Base-by-base conservation (phyloP, 2,113 vertebrate genomes). In the Leucopsar rothschildi region DNA sequence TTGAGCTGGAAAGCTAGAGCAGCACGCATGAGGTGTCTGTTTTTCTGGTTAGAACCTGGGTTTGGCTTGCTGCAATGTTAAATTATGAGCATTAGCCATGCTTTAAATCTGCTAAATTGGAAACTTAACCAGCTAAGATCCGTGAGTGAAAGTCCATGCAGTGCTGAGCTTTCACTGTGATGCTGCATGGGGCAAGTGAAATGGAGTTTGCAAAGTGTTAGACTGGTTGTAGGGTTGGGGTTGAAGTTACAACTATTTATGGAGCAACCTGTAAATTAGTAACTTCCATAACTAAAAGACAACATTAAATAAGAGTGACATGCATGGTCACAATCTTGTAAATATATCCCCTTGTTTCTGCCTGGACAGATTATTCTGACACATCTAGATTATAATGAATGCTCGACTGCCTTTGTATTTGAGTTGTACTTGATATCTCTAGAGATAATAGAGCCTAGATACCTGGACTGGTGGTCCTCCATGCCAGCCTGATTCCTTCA, bases 41-140 rank as follows among this genome's bases (percentile, higher is more conserved):
- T 96, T 95, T 96, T 96, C 78, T 91, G 66, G 57, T 94, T 80
- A 91, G 84, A 90, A 95, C 82, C 85, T 96, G 49, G 15, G 5
- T 76, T 95, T 94, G 88, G 49, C 82, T 71, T 80, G 52, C 68
- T 90, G 61, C 40, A 87, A 57, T 61, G 40, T 60, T 90, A 68
- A 68, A 78, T 69, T 68, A 72, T 68, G 70, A 79, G 35, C 63
- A 78, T 75, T 81, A 78, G 44, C n/a, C 89, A 66, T 87, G 75
- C 80, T 68, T 82, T 79, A 65, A 80, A 57, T 90, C 61, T 82
- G 49, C 57, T 76, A 42, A 82, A 71, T 23, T 79, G 57, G 73
- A 93, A 92, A 82, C 18, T 86, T 95, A 90, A 92, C 84, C 27
- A 75, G 25, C 60, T 79, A 40, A 63, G 40, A 15, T 52, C 92